Percentiles rank a stretch among this genome's conserved stretches.
Evolutionary conservation across 2,888 invertebrate genomes (phyloP).

Genomic region (Megalurothrips usitatus): DNA sequence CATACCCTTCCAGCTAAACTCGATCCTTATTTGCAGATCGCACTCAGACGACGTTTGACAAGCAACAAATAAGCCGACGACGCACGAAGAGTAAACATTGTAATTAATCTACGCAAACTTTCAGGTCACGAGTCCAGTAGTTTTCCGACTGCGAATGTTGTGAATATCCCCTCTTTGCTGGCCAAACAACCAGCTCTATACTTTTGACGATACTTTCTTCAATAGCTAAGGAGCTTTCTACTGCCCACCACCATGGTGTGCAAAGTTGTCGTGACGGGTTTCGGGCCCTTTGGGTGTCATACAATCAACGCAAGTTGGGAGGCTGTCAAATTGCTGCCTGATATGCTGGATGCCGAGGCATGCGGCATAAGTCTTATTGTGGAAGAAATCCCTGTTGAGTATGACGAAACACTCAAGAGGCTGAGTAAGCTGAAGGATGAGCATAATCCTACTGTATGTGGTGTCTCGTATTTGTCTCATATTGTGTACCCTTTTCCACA

Average conservation of each 20-base stretch:
- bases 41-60: too few species aligned
- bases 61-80: too few species aligned
- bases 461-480: constrained; percentile 27
- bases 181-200: too few species aligned
- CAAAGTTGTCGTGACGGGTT: constrained; percentile 64
- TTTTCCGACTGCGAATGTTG: too few species aligned
- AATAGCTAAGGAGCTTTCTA: constrained; percentile 39
- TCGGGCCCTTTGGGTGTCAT: constrained; percentile 72
- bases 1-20: too few species aligned
- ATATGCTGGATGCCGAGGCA: constrained; percentile 51
- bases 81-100: too few species aligned
- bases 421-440: constrained; percentile 66
- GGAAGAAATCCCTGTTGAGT: constrained; percentile 66
- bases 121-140: too few species aligned
- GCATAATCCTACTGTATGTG: constrained; percentile 62
- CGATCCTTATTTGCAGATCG: too few species aligned
- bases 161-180: too few species aligned
- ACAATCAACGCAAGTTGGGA: constrained; percentile 78
- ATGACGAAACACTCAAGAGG: constrained; percentile 60
- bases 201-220: too few species aligned
- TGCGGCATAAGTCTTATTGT: constrained; percentile 51
- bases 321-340: constrained; percentile 61
- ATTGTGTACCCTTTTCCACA: constrained; percentile 28
- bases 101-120: too few species aligned
- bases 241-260: constrained; percentile 46